Conservation (phyloP, 2,113 vertebrate species). For the Tetrao urogallus region DNA sequence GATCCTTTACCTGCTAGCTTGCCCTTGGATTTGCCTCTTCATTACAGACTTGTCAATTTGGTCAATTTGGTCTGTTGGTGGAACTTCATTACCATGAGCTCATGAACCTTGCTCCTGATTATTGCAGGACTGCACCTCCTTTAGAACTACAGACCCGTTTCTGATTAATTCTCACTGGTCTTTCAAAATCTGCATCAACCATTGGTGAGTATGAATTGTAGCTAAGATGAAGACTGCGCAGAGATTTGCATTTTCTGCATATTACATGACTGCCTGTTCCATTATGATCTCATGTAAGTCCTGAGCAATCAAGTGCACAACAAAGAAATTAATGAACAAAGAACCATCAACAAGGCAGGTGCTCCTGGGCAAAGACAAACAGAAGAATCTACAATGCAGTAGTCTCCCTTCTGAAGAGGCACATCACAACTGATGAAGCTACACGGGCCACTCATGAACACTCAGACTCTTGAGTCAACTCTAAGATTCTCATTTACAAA, state of each 20-base stretch:
- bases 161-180: background rate
- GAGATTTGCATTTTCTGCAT: background rate
- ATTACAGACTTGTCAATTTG: background rate
- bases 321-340: background rate
- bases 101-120: background rate
- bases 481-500: background rate
- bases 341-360: background rate
- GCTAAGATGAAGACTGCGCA: background rate
- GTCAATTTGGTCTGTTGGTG: background rate
- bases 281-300: background rate
- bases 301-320: background rate
- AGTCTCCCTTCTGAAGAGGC: background rate
- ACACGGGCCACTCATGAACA: fast-evolving
- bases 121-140: background rate
- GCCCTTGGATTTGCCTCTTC: background rate
- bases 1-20: background rate
- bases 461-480: background rate
- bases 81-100: background rate
- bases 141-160: background rate
- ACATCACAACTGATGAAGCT: background rate
- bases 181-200: background rate
- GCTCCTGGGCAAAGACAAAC: background rate
- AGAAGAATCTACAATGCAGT: fast-evolving
- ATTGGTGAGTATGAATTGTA: background rate
- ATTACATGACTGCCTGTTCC: background rate